phyloP scores from a whole-genome alignment of 2,888 invertebrate genomes.

The Aquatica leii region DNA sequence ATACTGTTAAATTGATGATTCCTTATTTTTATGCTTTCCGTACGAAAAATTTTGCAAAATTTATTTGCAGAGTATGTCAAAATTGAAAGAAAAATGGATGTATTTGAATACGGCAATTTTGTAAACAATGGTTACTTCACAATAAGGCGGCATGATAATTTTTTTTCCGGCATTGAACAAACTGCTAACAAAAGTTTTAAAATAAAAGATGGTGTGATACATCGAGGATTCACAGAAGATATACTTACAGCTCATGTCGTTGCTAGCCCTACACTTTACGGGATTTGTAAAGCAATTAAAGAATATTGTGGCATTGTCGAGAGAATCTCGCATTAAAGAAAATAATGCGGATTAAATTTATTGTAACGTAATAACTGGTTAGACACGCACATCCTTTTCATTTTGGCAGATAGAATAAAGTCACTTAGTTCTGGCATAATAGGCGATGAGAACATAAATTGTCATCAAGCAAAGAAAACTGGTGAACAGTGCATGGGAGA shows the following conservation, averaged over 20 bases:
- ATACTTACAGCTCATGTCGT: no score
- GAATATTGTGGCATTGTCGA: constrained; percentile 49
- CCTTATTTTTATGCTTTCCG: constrained; percentile 50
- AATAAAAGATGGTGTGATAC: no score
- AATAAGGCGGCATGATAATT: no score
- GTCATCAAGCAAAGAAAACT: constrained; percentile 39
- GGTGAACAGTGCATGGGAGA: constrained; percentile 28
- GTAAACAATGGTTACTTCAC: no score
- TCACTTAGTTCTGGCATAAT: not conserved
- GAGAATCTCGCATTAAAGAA: constrained; percentile 50
- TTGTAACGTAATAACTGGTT: constrained; percentile 53
- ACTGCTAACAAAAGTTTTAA: no score
- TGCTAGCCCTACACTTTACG: constrained; percentile 48
- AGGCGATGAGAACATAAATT: constrained; percentile 44
- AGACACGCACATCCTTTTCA: constrained; percentile 50
- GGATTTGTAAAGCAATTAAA: constrained; percentile 50
- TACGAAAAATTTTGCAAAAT: constrained; percentile 19
- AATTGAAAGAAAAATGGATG: no score
- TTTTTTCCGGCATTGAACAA: no score
- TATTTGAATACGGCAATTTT: no score
- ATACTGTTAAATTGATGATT: constrained; percentile 54
- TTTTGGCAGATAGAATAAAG: constrained; percentile 8
- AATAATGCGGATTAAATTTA: constrained; percentile 42
- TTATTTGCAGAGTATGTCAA: not conserved
- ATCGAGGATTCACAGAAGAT: no score